Evolutionary conservation across 2,113 vertebrate species (phyloP).

Genomic region (Genyomyrus donnyi): DNA sequence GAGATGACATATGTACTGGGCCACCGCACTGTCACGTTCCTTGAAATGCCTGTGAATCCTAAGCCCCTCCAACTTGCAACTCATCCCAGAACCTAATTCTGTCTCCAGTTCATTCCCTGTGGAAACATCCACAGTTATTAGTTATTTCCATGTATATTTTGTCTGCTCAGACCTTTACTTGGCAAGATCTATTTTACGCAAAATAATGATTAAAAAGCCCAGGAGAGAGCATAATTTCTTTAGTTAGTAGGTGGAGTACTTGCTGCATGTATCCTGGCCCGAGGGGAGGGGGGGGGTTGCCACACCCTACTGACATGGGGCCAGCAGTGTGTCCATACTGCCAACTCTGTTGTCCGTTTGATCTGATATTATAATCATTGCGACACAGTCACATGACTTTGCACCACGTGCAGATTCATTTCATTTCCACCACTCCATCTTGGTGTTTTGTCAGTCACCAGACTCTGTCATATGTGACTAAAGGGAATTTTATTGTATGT

Average conservation of each 20-base stretch:
- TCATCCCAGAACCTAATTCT: background rate
- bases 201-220: background rate
- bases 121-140: background rate
- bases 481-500: too few relatives aligned
- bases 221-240: background rate
- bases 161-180: background rate
- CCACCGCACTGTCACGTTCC: background rate
- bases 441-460: background rate
- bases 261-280: too few relatives aligned
- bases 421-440: too few relatives aligned
- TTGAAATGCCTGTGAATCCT: background rate
- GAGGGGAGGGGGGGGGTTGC: too few relatives aligned
- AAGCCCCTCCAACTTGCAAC: background rate
- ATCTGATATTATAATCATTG: too few relatives aligned
- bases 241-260: background rate
- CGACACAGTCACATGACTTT: too few relatives aligned
- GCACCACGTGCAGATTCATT: too few relatives aligned
- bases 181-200: background rate
- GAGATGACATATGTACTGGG: background rate
- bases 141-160: background rate
- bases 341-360: too few relatives aligned
- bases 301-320: too few relatives aligned
- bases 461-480: too few relatives aligned
- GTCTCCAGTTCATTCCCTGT: background rate
- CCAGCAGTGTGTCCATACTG: too few relatives aligned